Conservation (phyloP, 2,797 vertebrate species). For the Cynodonichthys magdalenae region DNA sequence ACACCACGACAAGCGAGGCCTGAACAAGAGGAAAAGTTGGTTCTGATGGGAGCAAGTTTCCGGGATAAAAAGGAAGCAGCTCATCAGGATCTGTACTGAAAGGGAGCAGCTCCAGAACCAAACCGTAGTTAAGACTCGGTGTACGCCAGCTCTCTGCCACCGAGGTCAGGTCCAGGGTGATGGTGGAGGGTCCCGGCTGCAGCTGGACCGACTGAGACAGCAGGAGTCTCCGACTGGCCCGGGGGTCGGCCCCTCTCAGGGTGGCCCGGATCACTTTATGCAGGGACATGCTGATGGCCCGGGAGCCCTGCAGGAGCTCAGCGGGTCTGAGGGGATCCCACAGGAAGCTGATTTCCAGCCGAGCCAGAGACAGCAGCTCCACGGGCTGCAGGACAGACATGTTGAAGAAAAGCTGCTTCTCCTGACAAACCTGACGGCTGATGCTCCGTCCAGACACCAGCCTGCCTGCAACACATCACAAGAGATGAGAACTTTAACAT, state of each 20-base stretch:
- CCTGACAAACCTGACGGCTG: constrained; percentile 73
- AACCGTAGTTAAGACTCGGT: constrained; percentile 69
- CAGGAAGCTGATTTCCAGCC: constrained; percentile 85
- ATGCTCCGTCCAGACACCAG: constrained; percentile 64
- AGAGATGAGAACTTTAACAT: neutral
- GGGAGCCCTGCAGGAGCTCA: constrained; percentile 33
- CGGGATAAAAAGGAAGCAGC: constrained; percentile 17
- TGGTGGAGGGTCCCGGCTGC: constrained; percentile 63
- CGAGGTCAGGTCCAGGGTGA: constrained; percentile 83
- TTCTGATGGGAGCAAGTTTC: constrained; percentile 17
- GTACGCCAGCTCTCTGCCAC: constrained; percentile 72
- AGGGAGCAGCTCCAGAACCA: constrained; percentile 80
- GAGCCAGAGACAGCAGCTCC: constrained; percentile 86
- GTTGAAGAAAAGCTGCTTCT: constrained; percentile 89
- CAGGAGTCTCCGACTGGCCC: constrained; percentile 72
- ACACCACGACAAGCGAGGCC: constrained; percentile 85
- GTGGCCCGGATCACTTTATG: constrained; percentile 65
- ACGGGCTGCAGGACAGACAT: constrained; percentile 86
- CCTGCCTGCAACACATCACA: constrained; percentile 69
- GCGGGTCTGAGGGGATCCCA: constrained; percentile 56
- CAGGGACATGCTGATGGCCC: constrained; percentile 79
- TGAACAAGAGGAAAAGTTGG: constrained; percentile 60
- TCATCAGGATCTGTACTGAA: neutral
- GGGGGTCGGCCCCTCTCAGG: constrained; percentile 64
- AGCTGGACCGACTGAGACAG: constrained; percentile 79